Percentiles rank a stretch among this genome's conserved stretches.
These are phyloP conservation scores for Priocnemis perturbator DNA, from an alignment of 2,888 invertebrate species.

Conservation along the genomic window DNA sequence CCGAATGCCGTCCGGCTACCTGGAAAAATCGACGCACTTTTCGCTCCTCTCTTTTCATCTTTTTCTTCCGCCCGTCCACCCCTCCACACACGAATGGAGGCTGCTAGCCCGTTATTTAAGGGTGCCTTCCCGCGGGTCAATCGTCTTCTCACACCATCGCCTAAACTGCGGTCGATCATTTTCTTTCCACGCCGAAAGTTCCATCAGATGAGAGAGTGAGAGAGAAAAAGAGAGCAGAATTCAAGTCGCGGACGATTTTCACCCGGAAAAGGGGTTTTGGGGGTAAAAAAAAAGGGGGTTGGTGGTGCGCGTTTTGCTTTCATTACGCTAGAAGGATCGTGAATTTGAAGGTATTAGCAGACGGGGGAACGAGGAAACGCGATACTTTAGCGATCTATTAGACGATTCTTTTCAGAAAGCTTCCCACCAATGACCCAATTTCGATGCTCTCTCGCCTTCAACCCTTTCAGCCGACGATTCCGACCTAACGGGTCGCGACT, in stretches of 20 bases:
- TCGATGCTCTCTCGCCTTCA: conserved; percentile 57
- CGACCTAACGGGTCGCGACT: conserved; percentile 68
- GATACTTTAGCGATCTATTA: conserved; percentile 62
- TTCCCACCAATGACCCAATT: conserved; percentile 63
- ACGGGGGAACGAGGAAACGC: conserved; percentile 50
- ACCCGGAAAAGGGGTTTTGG: no score
- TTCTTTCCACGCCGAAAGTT: no score
- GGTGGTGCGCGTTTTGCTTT: no score
- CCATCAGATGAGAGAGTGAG: no score
- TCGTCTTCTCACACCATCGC: conserved; percentile 67
- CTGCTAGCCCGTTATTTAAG: conserved; percentile 66
- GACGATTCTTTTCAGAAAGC: no score
- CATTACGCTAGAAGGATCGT: no score
- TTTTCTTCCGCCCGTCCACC: conserved; percentile 57
- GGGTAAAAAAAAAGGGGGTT: no score
- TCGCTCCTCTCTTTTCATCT: conserved; percentile 51
- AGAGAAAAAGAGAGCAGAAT: not conserved
- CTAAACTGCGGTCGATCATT: conserved; percentile 12
- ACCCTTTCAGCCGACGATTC: conserved; percentile 63
- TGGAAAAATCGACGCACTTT: conserved; percentile 62
- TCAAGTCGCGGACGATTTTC: conserved; percentile 31
- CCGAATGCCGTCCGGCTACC: conserved; percentile 55
- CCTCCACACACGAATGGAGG: conserved; percentile 38
- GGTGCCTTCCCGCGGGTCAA: conserved; percentile 64
- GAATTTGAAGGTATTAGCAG: no score